phyloP scores from a whole-genome alignment of 2,797 vertebrate genomes.

The Gambelia wislizenii region DNA sequence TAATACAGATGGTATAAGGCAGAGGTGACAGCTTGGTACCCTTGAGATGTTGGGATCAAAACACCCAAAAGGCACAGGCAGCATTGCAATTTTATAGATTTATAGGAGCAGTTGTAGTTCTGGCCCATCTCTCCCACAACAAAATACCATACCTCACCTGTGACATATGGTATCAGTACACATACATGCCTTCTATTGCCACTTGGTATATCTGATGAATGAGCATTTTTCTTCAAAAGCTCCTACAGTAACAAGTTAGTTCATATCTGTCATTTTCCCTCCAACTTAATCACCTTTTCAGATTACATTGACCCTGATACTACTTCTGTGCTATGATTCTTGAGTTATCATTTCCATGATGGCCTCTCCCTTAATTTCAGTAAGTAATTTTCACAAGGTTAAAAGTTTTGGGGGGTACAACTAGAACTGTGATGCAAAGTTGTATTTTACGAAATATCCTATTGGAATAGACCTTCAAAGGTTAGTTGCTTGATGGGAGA shows the following conservation, averaged over 20 bases:
- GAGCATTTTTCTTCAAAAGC: neutral
- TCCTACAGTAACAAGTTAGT: neutral
- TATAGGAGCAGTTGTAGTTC: too few relatives aligned
- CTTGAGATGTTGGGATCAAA: too few relatives aligned
- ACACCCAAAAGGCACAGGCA: too few relatives aligned
- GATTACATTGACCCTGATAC: neutral
- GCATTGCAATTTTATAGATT: too few relatives aligned
- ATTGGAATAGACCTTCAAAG: conserved; percentile 21
- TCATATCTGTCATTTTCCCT: neutral
- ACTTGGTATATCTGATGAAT: neutral
- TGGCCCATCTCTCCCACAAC: too few relatives aligned
- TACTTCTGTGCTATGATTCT: neutral
- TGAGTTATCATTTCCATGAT: conserved; percentile 40
- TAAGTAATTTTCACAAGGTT: conserved; percentile 30
- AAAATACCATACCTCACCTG: too few relatives aligned
- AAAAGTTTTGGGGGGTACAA: conserved; percentile 21
- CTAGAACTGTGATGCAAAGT: neutral
- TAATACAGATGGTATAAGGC: neutral
- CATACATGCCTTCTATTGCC: too few relatives aligned
- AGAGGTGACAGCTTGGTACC: too few relatives aligned
- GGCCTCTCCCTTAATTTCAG: conserved; percentile 7
- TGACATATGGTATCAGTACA: too few relatives aligned
- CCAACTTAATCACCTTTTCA: conserved; percentile 21
- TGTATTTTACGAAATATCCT: conserved; percentile 35
- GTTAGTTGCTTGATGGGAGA: neutral